phyloP scores from a whole-genome alignment of 2,113 vertebrate genomes.

The Oryzias celebensis region DNA sequence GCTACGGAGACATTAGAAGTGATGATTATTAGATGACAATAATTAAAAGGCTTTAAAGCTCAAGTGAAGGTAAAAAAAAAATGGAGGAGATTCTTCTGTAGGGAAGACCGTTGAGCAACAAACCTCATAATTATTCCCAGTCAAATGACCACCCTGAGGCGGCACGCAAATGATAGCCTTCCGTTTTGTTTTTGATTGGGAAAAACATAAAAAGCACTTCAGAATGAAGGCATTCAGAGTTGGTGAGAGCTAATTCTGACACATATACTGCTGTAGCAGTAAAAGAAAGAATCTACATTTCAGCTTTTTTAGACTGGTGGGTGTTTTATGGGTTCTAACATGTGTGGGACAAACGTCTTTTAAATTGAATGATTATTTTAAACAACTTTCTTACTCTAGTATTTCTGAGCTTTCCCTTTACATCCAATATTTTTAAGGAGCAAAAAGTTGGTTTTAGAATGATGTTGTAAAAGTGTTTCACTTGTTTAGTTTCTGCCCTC shows the following conservation, averaged over 20 bases:
- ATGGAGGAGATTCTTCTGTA: constrained; percentile 32
- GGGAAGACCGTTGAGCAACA: constrained; percentile 25
- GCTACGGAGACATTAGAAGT: constrained; percentile 67
- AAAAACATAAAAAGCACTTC: constrained; percentile 53
- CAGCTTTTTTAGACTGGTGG: constrained; percentile 1
- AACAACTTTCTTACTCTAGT: no score
- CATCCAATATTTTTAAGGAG: no score
- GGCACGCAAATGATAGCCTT: constrained; percentile 60
- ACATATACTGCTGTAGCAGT: constrained; percentile 13
- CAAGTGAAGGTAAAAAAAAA: constrained; percentile 53
- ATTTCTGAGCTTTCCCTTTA: no score
- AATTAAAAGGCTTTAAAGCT: constrained; percentile 71
- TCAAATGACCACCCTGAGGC: constrained; percentile 67
- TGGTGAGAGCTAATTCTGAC: constrained; percentile 30
- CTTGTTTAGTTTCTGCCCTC: constrained; percentile 11
- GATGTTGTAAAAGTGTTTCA: background rate
- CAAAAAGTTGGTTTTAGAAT: no score
- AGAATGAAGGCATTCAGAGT: constrained; percentile 28
- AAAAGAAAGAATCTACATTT: constrained; percentile 19
- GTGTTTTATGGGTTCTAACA: no score
- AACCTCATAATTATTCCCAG: constrained; percentile 62
- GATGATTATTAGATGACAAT: constrained; percentile 72
- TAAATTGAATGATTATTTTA: no score
- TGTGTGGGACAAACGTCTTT: no score
- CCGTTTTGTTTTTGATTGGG: constrained; percentile 55